These are phyloP conservation scores for Coelogynopora nodosa DNA, from an alignment of 2,888 invertebrate genomes.

Conservation along the genomic window DNA sequence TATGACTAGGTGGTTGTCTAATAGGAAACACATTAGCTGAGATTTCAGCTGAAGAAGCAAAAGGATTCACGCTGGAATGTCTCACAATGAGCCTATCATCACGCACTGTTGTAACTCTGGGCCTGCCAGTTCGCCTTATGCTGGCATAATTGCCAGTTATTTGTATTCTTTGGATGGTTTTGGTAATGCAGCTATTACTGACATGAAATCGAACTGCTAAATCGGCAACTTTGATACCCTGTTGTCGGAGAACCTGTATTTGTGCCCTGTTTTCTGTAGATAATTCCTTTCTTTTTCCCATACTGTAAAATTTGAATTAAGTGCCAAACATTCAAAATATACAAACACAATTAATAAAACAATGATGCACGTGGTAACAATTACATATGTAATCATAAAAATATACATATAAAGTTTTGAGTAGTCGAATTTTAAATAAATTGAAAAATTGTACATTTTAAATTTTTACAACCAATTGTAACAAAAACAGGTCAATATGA, in stretches of 20 bases:
- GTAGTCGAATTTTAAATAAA: too few relatives aligned
- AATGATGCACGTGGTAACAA: too few relatives aligned
- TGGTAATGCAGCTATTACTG: neutral
- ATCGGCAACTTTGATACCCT: neutral
- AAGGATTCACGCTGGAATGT: neutral
- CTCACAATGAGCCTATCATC: neutral
- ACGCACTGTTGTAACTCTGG: conserved; percentile 7
- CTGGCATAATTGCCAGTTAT: neutral
- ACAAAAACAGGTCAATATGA: too few relatives aligned
- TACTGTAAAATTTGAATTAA: neutral
- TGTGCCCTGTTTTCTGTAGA: conserved; percentile 3
- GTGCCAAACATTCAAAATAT: neutral
- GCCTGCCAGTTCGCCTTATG: neutral
- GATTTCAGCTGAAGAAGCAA: neutral
- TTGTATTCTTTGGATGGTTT: conserved; percentile 2
- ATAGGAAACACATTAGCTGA: neutral
- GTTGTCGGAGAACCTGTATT: neutral
- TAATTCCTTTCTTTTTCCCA: conserved; percentile 14
- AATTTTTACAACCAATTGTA: too few relatives aligned
- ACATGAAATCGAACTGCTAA: conserved; percentile 5
- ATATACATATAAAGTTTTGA: too few relatives aligned
- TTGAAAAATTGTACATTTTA: too few relatives aligned
- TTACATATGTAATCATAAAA: too few relatives aligned
- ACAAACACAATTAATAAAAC: neutral
- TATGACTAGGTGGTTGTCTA: conserved; percentile 1